Evolutionary conservation across 2,888 invertebrate genomes (phyloP).

Genomic region (Nudaria mundana): DNA sequence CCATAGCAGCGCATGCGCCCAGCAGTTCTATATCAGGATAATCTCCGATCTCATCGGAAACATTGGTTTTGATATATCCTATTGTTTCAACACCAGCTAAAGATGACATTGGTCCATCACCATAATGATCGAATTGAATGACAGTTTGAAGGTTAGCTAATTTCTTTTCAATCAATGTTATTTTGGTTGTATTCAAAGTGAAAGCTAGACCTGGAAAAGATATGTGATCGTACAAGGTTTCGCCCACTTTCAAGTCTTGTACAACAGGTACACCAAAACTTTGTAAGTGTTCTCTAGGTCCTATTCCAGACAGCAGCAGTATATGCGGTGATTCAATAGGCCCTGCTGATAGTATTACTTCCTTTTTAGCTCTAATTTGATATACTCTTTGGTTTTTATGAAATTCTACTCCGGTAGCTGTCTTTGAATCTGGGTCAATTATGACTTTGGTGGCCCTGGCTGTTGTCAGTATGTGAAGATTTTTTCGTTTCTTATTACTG

Average conservation of each 20-base stretch:
- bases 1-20: constrained; percentile 79
- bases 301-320: constrained; percentile 84
- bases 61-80: constrained; percentile 81
- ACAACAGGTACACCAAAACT: constrained; percentile 81
- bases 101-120: constrained; percentile 77
- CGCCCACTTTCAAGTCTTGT: constrained; percentile 84
- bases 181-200: constrained; percentile 64
- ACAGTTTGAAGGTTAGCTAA: constrained; percentile 52
- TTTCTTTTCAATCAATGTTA: constrained; percentile 50
- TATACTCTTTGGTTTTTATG: constrained; percentile 67
- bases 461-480: constrained; percentile 79
- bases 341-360: constrained; percentile 85
- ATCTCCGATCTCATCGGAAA: constrained; percentile 73
- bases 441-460: constrained; percentile 81
- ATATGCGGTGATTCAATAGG: constrained; percentile 91
- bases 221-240: constrained; percentile 85
- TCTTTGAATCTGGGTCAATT: constrained; percentile 78
- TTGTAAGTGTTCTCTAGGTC: constrained; percentile 82
- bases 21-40: constrained; percentile 85
- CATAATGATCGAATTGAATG: constrained; percentile 58
- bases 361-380: constrained; percentile 67
- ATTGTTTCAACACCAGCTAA: constrained; percentile 81
- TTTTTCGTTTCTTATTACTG: constrained; percentile 73
- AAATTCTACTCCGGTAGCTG: constrained; percentile 61
- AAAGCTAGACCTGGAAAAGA: constrained; percentile 82